Conservation (phyloP, 2,888 invertebrate genomes). For the Sarcophaga carnaria region DNA sequence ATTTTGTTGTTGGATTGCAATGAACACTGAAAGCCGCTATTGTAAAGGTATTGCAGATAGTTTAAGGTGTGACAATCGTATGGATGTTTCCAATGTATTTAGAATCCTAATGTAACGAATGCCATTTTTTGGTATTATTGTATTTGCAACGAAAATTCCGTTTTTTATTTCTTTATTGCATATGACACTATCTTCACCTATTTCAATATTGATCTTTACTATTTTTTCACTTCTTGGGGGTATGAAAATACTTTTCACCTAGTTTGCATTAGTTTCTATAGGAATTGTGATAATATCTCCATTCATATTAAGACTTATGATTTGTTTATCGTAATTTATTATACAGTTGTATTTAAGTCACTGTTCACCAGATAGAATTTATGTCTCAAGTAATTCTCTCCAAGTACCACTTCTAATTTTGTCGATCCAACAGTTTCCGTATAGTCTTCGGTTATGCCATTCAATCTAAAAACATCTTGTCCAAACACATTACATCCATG, state of each 20-base stretch:
- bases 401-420: not conserved
- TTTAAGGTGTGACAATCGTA: not conserved
- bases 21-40: too few relatives aligned
- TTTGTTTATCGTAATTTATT: conserved; percentile 20
- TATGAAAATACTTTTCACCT: conserved; percentile 5
- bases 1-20: too few relatives aligned
- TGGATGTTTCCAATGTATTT: conserved; percentile 7
- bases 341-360: conserved; percentile 18
- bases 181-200: conserved; percentile 13
- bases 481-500: not conserved
- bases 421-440: conserved; percentile 1
- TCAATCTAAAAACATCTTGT: conserved; percentile 6
- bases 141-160: conserved; percentile 17
- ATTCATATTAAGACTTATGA: conserved; percentile 8
- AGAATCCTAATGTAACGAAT: conserved; percentile 4
- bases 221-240: conserved; percentile 25
- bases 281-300: conserved; percentile 8
- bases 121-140: conserved; percentile 11
- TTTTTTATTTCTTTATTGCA: conserved; percentile 31
- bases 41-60: not conserved
- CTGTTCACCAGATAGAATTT: conserved; percentile 9
- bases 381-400: not conserved
- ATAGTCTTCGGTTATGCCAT: not conserved
- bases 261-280: conserved; percentile 23
- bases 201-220: not conserved